A percentile compares a stretch with the other conserved stretches of the same genome.
Conservation (phyloP, 2,797 vertebrate species). For the Sylvia borin region DNA sequence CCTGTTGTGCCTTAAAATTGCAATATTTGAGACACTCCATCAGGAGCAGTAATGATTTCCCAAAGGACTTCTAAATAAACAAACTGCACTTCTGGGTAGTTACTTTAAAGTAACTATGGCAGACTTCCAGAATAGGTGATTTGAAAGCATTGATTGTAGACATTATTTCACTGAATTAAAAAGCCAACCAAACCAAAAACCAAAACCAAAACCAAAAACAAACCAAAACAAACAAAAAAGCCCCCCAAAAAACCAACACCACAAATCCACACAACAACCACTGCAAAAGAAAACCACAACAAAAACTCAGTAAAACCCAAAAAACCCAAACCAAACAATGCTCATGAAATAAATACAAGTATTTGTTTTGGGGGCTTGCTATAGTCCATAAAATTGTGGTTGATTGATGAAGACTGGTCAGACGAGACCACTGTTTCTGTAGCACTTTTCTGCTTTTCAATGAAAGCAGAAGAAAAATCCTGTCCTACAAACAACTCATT, state of each 20-base stretch:
- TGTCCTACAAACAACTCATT: background rate
- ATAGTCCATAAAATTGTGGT: background rate
- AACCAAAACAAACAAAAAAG: background rate
- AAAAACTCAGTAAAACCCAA: background rate
- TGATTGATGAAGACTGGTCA: background rate
- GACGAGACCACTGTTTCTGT: background rate
- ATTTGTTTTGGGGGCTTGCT: background rate
- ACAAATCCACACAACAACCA: background rate
- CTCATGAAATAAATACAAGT: background rate
- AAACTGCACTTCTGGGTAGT: background rate
- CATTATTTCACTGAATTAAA: background rate
- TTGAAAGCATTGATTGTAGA: background rate
- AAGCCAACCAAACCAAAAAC: background rate
- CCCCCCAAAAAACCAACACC: background rate
- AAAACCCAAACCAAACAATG: background rate
- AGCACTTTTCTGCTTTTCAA: background rate
- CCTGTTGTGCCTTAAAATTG: background rate
- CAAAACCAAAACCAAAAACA: too few relatives aligned
- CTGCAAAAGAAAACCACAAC: background rate
- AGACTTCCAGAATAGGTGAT: background rate
- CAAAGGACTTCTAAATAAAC: background rate
- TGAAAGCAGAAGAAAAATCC: background rate
- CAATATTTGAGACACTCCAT: background rate
- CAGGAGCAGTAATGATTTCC: background rate
- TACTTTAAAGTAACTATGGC: background rate